Evolutionary conservation across 2,113 vertebrate genomes (phyloP).

Genomic region (Gambusia affinis): DNA sequence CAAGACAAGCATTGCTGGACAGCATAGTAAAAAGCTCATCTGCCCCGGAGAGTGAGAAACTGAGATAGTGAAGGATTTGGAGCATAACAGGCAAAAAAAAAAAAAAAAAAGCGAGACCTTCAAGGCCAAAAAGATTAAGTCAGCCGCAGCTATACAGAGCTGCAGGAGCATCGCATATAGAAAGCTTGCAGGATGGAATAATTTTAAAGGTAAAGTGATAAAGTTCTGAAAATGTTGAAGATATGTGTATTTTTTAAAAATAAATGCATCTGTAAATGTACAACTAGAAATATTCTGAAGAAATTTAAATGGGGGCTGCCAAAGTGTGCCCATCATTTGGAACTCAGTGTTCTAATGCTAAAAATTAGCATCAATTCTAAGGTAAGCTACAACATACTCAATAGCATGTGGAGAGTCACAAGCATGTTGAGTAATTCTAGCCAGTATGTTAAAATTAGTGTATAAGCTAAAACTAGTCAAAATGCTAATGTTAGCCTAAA

Average conservation of each 20-base stretch:
- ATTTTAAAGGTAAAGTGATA: neutral
- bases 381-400: too few relatives aligned
- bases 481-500: too few relatives aligned
- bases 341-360: too few relatives aligned
- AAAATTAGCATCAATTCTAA: too few relatives aligned
- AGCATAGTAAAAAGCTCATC: conserved; percentile 46
- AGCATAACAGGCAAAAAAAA: neutral
- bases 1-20: conserved; percentile 25
- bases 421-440: too few relatives aligned
- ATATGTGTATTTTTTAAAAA: neutral
- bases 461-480: too few relatives aligned
- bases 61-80: conserved; percentile 9
- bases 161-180: neutral
- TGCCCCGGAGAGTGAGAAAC: conserved; percentile 11
- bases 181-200: neutral
- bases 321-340: too few relatives aligned
- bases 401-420: too few relatives aligned
- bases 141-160: neutral
- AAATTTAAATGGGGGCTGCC: too few relatives aligned
- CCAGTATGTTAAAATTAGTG: too few relatives aligned
- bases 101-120: neutral
- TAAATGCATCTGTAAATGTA: too few relatives aligned
- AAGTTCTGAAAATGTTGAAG: neutral
- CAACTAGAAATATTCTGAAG: neutral
- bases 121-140: neutral